phyloP scores from a whole-genome alignment of 2,113 vertebrate species.

The Chaetodon auriga region DNA sequence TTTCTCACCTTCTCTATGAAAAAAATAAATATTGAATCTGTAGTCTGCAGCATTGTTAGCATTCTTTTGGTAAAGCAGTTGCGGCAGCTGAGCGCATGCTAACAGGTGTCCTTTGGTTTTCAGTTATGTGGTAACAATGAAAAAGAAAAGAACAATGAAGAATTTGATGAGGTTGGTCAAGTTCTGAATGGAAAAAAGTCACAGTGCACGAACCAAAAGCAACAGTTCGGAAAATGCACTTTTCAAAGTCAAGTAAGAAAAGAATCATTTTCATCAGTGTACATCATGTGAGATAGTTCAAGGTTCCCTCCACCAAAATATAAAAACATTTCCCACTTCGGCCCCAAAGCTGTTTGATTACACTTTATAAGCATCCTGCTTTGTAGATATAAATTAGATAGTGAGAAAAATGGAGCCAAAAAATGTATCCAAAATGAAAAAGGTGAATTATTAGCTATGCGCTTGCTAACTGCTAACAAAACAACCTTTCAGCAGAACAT shows the following conservation, averaged over 20 bases:
- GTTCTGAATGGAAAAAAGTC: not conserved
- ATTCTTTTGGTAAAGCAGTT: not conserved
- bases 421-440: not conserved
- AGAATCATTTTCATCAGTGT: too few species aligned
- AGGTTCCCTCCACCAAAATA: too few species aligned
- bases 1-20: not conserved
- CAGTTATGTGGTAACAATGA: not conserved
- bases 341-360: too few species aligned
- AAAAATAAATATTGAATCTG: not conserved
- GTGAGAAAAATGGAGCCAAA: too few species aligned
- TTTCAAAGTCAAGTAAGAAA: not conserved
- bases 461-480: not conserved
- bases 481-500: not conserved
- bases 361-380: too few species aligned
- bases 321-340: too few species aligned
- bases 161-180: not conserved
- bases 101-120: not conserved
- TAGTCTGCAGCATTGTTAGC: not conserved
- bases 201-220: not conserved
- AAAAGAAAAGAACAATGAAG: not conserved
- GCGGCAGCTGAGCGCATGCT: not conserved
- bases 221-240: not conserved
- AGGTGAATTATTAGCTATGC: not conserved
- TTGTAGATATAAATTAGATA: too few species aligned
- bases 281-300: too few species aligned